Evolutionary conservation across 1,140 invertebrate species (phyloP), one percentile per base, ranked within the genome.

Genomic region (Caenorhabditis tropicalis): DNA sequence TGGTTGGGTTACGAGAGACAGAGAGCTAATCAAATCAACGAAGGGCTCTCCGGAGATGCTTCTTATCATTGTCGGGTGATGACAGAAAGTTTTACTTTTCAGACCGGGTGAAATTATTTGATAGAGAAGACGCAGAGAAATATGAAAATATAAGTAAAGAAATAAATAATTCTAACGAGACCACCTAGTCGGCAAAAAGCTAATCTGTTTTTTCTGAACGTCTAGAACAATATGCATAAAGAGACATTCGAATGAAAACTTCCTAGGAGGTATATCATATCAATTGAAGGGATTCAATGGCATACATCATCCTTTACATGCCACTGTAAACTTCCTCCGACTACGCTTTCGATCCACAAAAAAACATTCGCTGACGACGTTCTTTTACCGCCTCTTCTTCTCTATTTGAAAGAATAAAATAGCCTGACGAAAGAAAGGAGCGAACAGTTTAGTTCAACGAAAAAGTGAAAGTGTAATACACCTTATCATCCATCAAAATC

Each of bases 401-500:
- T 43, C 36, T 43, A 15, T 12, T n/a, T 10, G 2, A 46, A 74
- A 74, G 36, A 74, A 74, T 65, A 65, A 65, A 65, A 65, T 74
- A 39, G 65, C 65, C 65, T 24, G 36, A 74, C 65, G 65, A 74
- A n/a, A 74, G 65, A 74, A 74, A 43, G 36, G 36, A 36, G 58
- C 31, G 21, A 74, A 74, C 33, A 43, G 36, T 36, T 65, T 36
- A 21, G 65, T 74, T 74, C n/a, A 24, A 43, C 21, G 10, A 43
- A 74, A 43, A 74, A 43, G 65, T 33, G 58, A 65, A 43, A 74
- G 65, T 74, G 65, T 46, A 74, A 43, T 43, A 74, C 65, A 74
- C 65, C 27, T 74, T 74, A 43, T 43, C 36, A 43, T 39, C 33
- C 33, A 74, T 65, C 33, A 56, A 56, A 56, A 65, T 65, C 58